Base-by-base conservation (phyloP, 23 tunicate species). In the Styela plicata region DNA sequence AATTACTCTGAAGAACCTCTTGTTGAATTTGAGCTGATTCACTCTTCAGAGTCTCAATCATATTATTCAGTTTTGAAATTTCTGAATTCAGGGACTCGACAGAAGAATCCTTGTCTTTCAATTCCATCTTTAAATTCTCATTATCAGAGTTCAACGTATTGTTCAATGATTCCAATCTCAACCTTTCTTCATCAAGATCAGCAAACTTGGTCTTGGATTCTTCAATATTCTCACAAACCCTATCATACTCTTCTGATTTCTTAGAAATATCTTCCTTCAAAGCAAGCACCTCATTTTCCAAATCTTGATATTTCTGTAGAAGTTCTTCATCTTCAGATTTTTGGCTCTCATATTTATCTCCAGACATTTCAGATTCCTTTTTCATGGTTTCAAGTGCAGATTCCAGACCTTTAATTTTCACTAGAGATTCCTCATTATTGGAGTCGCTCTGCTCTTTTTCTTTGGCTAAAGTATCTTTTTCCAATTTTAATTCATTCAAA, bases 401-500 rank as follows among this genome's bases (percentile, higher is more conserved):
- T 29, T 67, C 71, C 71, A 67, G 30, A 29, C 22, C 24, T 1
- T 67, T 24, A 67, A 67, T 25, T 61, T 25, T 77, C 26, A 77
- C 18, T 61, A 16, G 27, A 24, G 21, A 13, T 28, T 73, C 32
- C 22, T 73, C 32, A 36, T 24, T 73, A 1, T 28, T 30, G 13
- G 36, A 0, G 22, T 18, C 17, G 21, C 13, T 23, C 44, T 77
- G 69, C 0, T 10, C n/a, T 13, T 22, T 44, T 44, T 77, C 67
- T 77, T 69, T 57, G 24, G 68, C 2, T 25, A 34, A 69, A n/a
- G n/a, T 10, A 20, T 82, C 63, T 17, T 69, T 69, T 82, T 82
- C 85, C 0, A 44, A 44, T 13, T 44, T 44, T 7, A 44, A 44
- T 5, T 44, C 13, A 44, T 44, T 44, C 57, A 44, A 44, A 13